These are phyloP conservation scores for Gari tellinella DNA, from an alignment of 2,888 invertebrate genomes.

Conservation along the genomic window DNA sequence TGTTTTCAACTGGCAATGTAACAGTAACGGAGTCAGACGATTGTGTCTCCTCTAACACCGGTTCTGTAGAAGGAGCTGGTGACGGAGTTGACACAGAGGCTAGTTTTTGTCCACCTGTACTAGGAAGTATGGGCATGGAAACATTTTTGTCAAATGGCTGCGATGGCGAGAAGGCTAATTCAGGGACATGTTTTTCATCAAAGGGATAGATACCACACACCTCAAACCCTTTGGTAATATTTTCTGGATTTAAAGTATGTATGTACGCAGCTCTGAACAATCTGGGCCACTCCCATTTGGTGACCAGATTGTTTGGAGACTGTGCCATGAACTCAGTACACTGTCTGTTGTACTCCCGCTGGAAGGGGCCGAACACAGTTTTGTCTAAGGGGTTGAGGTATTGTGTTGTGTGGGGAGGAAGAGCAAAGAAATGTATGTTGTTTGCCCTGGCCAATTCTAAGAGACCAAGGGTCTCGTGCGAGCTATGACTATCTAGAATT, in stretches of 20 bases:
- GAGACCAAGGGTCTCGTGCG: constrained; percentile 15
- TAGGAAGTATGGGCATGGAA: too few relatives aligned
- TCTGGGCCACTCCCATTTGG: constrained; percentile 1
- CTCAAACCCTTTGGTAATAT: not conserved
- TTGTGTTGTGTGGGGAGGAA: constrained; percentile 39
- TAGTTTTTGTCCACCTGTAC: too few relatives aligned
- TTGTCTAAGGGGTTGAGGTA: constrained; percentile 24
- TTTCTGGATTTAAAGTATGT: not conserved
- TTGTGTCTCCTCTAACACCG: not conserved
- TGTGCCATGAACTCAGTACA: not conserved
- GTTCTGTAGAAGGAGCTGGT: not conserved
- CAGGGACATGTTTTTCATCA: not conserved
- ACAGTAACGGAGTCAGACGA: not conserved
- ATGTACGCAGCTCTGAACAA: not conserved
- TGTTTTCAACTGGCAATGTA: not conserved
- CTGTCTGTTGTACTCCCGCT: constrained; percentile 18
- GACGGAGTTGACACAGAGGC: too few relatives aligned
- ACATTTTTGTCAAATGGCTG: not conserved
- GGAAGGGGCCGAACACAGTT: constrained; percentile 35
- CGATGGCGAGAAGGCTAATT: not conserved
- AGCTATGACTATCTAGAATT: constrained; percentile 1
- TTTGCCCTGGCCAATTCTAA: constrained; percentile 21
- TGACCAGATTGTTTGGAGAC: constrained; percentile 1
- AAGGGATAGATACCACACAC: not conserved
- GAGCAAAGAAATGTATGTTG: constrained; percentile 5